Conservation (phyloP, 2,888 invertebrate genomes). For the Cantharis rustica region DNA sequence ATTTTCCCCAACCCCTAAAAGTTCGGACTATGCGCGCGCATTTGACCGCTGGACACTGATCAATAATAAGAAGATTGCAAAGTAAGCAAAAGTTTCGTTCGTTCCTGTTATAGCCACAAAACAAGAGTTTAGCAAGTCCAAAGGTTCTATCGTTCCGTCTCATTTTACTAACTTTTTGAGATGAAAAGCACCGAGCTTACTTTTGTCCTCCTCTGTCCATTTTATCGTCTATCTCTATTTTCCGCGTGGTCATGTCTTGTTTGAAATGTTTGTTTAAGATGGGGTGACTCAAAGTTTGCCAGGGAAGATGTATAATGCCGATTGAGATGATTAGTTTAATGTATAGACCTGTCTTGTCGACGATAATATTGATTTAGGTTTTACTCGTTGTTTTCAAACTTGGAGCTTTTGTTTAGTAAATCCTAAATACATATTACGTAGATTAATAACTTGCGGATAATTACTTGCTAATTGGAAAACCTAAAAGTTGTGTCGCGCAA, state of each 20-base stretch:
- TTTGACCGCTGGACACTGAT: slow-evolving; percentile 58
- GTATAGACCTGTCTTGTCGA: slow-evolving; percentile 46
- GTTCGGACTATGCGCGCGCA: slow-evolving; percentile 55
- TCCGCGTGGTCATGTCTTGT: slow-evolving; percentile 42
- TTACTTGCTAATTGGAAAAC: background rate
- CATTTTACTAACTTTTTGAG: slow-evolving; percentile 16
- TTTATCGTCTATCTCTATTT: slow-evolving; percentile 41
- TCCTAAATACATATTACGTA: slow-evolving; percentile 3
- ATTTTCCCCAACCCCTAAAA: slow-evolving; percentile 28
- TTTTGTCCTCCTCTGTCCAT: slow-evolving; percentile 39
- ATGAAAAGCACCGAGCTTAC: slow-evolving; percentile 24
- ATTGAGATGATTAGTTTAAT: slow-evolving; percentile 51
- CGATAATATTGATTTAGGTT: slow-evolving; percentile 52
- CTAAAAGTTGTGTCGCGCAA: background rate
- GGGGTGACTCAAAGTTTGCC: slow-evolving; percentile 42
- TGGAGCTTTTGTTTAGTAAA: slow-evolving; percentile 28
- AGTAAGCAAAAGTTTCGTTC: slow-evolving; percentile 57
- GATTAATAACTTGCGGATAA: background rate
- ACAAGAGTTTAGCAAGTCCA: slow-evolving; percentile 23
- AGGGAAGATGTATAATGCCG: slow-evolving; percentile 48
- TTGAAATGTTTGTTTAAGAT: slow-evolving; percentile 47
- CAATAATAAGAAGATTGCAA: slow-evolving; percentile 60
- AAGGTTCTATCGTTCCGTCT: slow-evolving; percentile 29
- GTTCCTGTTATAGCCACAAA: slow-evolving; percentile 41
- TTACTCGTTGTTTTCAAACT: slow-evolving; percentile 49